These are phyloP conservation scores for Hystrix brachyura DNA, from an alignment of 2,113 vertebrate species.

Conservation along the genomic window DNA sequence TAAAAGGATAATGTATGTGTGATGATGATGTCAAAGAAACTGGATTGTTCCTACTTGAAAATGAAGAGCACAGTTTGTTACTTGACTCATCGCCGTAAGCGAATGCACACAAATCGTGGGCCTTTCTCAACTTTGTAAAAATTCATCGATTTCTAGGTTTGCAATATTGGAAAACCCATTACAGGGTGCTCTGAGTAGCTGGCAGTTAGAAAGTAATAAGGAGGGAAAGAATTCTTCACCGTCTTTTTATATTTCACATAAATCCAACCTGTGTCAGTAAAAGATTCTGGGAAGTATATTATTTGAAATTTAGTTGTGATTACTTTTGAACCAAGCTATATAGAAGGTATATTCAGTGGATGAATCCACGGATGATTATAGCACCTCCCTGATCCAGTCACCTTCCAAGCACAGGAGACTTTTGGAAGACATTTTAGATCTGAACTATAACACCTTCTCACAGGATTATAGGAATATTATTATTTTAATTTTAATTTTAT, in stretches of 20 bases:
- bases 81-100: slow-evolving; percentile 63
- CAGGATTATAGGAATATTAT: background rate
- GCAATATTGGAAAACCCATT: background rate
- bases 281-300: background rate
- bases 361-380: background rate
- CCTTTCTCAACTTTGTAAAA: slow-evolving; percentile 37
- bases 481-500: background rate
- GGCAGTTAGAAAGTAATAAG: background rate
- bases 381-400: background rate
- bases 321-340: background rate
- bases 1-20: slow-evolving; percentile 72
- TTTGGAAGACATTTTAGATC: background rate
- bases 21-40: slow-evolving; percentile 67
- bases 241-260: slow-evolving; percentile 24
- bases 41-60: slow-evolving; percentile 60
- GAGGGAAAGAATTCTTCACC: background rate
- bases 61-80: slow-evolving; percentile 74
- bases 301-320: slow-evolving; percentile 46
- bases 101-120: background rate
- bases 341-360: background rate
- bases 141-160: background rate
- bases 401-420: background rate
- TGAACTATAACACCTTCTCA: background rate
- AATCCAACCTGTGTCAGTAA: background rate
- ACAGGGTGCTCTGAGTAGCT: background rate